Percentiles rank a stretch among this genome's conserved stretches.
Evolutionary conservation across 2,113 vertebrate genomes (phyloP).

Genomic region (Herpetotheres cachinnans): DNA sequence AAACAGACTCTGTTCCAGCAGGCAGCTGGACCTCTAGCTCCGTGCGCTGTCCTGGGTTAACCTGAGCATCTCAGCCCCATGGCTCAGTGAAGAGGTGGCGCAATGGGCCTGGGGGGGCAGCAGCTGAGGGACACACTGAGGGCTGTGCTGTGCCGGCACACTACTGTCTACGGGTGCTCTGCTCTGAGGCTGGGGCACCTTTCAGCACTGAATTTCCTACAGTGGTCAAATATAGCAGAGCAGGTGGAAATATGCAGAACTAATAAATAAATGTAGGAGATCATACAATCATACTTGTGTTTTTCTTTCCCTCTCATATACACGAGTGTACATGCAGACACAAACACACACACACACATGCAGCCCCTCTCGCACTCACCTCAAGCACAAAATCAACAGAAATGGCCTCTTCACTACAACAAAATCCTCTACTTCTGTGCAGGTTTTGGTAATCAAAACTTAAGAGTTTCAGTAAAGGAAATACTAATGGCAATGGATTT

Average conservation of each 20-base stretch:
- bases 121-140: background rate
- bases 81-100: background rate
- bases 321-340: background rate
- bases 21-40: background rate
- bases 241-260: background rate
- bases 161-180: accelerated
- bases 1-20: background rate
- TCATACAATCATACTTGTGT: background rate
- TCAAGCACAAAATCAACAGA: background rate
- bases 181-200: background rate
- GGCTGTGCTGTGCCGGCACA: background rate
- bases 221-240: accelerated
- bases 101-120: background rate
- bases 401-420: background rate
- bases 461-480: background rate
- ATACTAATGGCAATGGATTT: background rate
- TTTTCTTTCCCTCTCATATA: background rate
- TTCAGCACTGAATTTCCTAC: background rate
- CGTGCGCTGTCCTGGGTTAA: background rate
- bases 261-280: background rate
- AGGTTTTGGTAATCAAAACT: background rate
- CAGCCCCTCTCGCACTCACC: accelerated
- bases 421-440: background rate
- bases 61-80: background rate
- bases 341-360: background rate